A percentile compares a stretch with the other conserved stretches of the same genome.
phyloP scores from a whole-genome alignment of 2,797 vertebrate genomes.

The Paguma larvata region DNA sequence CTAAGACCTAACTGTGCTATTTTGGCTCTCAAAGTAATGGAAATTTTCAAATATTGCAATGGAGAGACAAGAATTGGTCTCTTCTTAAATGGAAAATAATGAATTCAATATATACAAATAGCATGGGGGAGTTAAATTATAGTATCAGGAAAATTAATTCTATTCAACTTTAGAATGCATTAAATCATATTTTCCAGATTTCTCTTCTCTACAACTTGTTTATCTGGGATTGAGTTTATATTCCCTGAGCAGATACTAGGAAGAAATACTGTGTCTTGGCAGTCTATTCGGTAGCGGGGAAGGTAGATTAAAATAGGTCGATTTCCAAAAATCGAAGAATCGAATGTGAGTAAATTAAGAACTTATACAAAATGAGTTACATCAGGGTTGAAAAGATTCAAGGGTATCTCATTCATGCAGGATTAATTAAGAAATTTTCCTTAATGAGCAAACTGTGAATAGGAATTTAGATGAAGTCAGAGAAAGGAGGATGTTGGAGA shows the following conservation, averaged over 20 bases:
- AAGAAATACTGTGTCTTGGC: background rate
- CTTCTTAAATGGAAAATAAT: background rate
- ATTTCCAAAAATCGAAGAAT: constrained; percentile 56
- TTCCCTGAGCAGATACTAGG: background rate
- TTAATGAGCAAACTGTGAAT: constrained; percentile 20
- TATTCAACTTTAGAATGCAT: background rate
- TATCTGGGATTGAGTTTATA: background rate
- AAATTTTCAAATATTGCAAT: constrained; percentile 1
- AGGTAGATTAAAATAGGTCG: background rate
- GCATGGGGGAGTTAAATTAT: background rate
- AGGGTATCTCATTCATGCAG: background rate
- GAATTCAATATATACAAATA: background rate
- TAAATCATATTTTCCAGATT: constrained; percentile 23
- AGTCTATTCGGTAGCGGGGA: background rate
- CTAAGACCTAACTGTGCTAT: background rate
- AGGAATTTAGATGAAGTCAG: background rate
- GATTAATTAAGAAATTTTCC: constrained; percentile 36
- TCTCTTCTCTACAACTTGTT: background rate
- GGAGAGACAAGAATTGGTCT: background rate
- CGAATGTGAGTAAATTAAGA: background rate
- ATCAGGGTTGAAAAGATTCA: constrained; percentile 1
- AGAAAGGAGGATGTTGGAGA: background rate
- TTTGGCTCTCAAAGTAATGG: background rate
- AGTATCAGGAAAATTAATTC: background rate
- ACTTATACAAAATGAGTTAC: constrained; percentile 11